A percentile compares a stretch with the other conserved stretches of the same genome.
Conservation (phyloP, 2,797 vertebrate species). For the Psittacula echo region DNA sequence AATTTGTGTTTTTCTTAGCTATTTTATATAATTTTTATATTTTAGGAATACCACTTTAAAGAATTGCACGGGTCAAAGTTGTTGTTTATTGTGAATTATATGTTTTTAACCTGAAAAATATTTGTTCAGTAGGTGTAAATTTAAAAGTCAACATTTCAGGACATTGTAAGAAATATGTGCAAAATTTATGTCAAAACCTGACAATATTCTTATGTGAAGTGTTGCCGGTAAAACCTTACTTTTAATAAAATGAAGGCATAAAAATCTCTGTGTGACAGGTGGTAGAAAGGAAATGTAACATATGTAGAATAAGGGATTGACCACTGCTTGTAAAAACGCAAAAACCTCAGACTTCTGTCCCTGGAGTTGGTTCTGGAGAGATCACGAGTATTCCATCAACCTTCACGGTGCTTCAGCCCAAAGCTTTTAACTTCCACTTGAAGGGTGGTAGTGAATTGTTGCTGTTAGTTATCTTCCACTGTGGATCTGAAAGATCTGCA, state of each 20-base stretch:
- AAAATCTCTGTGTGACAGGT: background rate
- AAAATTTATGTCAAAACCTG: background rate
- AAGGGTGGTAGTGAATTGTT: background rate
- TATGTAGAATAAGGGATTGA: background rate
- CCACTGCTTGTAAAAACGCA: background rate
- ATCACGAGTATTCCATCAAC: background rate
- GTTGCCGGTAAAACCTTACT: background rate
- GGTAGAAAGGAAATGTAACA: background rate
- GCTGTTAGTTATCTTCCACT: background rate
- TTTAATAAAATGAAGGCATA: background rate
- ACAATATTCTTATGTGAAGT: background rate
- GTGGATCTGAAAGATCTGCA: background rate
- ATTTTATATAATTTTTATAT: background rate
- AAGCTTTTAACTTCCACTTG: background rate
- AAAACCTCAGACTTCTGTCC: background rate
- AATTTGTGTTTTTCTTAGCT: background rate
- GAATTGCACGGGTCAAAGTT: background rate
- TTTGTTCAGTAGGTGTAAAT: background rate
- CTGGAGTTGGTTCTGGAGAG: background rate
- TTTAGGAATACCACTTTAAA: background rate
- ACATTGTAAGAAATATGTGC: background rate
- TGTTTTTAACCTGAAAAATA: background rate
- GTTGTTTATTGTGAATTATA: background rate
- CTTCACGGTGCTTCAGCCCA: background rate
- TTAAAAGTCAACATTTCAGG: background rate